These are phyloP conservation scores for Thalpophila matura DNA, from an alignment of 2,888 invertebrate genomes.

Conservation along the genomic window DNA sequence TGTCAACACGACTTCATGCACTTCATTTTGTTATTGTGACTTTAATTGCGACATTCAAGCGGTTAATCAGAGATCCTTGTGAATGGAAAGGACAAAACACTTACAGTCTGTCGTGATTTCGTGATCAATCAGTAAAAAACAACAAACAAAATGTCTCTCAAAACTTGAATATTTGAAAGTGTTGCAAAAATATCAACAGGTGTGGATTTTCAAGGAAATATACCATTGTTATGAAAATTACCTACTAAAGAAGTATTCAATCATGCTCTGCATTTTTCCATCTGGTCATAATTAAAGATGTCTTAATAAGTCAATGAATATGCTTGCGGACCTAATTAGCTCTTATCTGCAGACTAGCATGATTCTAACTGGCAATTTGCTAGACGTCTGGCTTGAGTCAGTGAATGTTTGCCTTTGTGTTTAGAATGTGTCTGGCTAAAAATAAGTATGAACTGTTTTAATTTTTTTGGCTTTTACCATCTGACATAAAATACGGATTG, in stretches of 20 bases:
- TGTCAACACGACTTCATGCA: too few relatives aligned
- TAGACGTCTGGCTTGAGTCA: slow-evolving; percentile 4
- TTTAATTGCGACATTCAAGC: too few relatives aligned
- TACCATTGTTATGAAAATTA: slow-evolving; percentile 64
- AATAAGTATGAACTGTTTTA: slow-evolving; percentile 13
- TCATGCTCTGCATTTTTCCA: slow-evolving; percentile 7
- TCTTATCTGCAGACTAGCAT: slow-evolving; percentile 14
- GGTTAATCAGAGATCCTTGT: too few relatives aligned
- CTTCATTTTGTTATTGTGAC: too few relatives aligned
- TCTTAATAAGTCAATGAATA: slow-evolving; percentile 23
- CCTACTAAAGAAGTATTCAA: slow-evolving; percentile 50
- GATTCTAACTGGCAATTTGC: background rate
- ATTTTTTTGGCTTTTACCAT: slow-evolving; percentile 6
- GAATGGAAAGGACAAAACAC: background rate
- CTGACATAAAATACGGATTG: background rate
- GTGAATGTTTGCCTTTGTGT: slow-evolving; percentile 16
- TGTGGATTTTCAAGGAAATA: slow-evolving; percentile 59
- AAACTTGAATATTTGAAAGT: slow-evolving; percentile 23
- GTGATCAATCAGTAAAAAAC: background rate
- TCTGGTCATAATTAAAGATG: slow-evolving; percentile 24
- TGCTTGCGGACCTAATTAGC: slow-evolving; percentile 19
- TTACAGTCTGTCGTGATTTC: background rate
- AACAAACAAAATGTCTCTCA: slow-evolving; percentile 4
- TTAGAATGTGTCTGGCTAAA: slow-evolving; percentile 5
- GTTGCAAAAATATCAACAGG: slow-evolving; percentile 39